Conservation (phyloP, 2,113 vertebrate species). For the Dunckerocampus dactyliophorus region DNA sequence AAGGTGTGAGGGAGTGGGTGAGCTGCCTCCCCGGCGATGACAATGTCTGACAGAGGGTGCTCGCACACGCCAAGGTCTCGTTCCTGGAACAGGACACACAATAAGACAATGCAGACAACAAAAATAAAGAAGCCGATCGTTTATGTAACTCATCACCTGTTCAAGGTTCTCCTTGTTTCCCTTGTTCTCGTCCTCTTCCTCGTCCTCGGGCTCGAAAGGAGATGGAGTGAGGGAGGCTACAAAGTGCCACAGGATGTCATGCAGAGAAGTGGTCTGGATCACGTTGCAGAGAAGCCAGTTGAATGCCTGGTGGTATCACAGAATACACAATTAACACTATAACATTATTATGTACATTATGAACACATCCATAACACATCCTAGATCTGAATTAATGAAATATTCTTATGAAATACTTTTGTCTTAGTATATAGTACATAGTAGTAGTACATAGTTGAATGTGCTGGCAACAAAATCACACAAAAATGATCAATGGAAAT, state of each 20-base stretch:
- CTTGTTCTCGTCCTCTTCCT: constrained; percentile 96
- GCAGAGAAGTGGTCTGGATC: constrained; percentile 95
- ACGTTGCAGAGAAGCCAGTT: constrained; percentile 99
- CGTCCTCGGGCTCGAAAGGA: constrained; percentile 90
- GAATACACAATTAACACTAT: background rate
- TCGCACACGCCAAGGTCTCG: constrained; percentile 95
- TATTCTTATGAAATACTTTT: too few relatives aligned
- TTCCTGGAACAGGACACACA: constrained; percentile 71
- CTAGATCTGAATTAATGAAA: too few relatives aligned
- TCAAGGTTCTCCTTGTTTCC: constrained; percentile 91
- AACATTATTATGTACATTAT: background rate
- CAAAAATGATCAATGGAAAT: too few relatives aligned
- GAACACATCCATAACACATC: too few relatives aligned
- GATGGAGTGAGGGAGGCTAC: constrained; percentile 96
- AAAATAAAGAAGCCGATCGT: background rate
- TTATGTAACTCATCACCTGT: constrained; percentile 70
- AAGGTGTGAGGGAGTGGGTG: constrained; percentile 97
- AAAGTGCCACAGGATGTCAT: constrained; percentile 98
- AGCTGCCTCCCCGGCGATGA: constrained; percentile 96
- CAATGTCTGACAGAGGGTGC: constrained; percentile 94
- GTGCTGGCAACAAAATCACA: too few relatives aligned
- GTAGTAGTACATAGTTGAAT: too few relatives aligned
- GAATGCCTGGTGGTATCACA: constrained; percentile 79
- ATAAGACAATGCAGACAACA: background rate
- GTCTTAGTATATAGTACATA: too few relatives aligned